Evolutionary conservation across 1,140 invertebrate genomes (phyloP).

Genomic region (Gryllus bimaculatus): DNA sequence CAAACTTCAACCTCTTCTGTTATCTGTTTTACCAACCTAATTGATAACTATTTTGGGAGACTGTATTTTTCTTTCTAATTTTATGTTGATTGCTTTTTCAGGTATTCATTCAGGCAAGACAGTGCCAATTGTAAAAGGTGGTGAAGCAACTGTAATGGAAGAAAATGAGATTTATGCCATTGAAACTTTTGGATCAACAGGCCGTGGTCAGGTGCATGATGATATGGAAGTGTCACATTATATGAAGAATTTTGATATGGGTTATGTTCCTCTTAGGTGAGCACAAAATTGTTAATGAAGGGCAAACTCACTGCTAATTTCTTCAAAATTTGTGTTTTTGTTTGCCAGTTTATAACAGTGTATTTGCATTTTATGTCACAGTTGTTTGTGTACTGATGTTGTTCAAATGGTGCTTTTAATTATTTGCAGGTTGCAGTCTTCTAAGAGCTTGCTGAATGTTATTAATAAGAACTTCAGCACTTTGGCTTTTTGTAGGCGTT

Average conservation of each 20-base stretch:
- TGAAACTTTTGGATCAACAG: conserved; percentile 98
- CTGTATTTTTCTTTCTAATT: no score
- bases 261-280: conserved; percentile 75
- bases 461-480: conserved; percentile 99
- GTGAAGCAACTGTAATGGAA: conserved; percentile 95
- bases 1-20: no score
- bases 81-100: conserved; percentile 27
- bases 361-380: no score
- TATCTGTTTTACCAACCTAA: no score
- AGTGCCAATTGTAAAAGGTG: conserved; percentile 98
- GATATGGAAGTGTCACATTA: conserved; percentile 99
- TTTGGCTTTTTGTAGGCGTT: conserved; percentile 96
- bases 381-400: no score
- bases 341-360: no score
- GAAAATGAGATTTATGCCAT: conserved; percentile 99
- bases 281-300: background rate
- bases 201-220: conserved; percentile 92
- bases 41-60: no score
- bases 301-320: no score
- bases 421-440: conserved; percentile 65
- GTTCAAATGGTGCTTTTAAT: no score
- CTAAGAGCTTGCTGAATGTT: conserved; percentile 84
- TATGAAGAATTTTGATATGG: conserved; percentile 97
- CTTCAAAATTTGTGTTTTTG: no score
- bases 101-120: conserved; percentile 98